phyloP scores from a whole-genome alignment of 2,888 invertebrate species.

The Drosophila buzzatii region DNA sequence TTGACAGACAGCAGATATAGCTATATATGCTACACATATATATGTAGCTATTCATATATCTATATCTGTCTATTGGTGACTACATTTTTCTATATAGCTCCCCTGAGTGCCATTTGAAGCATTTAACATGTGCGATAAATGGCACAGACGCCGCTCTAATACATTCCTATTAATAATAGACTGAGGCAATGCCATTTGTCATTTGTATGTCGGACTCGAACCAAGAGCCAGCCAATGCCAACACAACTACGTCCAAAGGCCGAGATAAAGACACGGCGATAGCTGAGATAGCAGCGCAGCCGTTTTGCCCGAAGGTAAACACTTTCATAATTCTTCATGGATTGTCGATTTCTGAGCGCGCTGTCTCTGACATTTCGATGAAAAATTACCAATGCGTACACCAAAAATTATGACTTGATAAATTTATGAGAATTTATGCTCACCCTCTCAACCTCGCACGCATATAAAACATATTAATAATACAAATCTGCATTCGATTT shows the following conservation, averaged over 20 bases:
- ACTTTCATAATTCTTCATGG: constrained; percentile 62
- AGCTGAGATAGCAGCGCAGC: constrained; percentile 2
- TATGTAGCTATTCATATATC: not conserved
- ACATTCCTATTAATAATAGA: constrained; percentile 78
- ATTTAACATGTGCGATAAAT: constrained; percentile 78
- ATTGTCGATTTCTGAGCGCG: constrained; percentile 56
- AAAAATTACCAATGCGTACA: constrained; percentile 50
- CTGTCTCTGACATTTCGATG: constrained; percentile 54
- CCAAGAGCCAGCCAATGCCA: not conserved
- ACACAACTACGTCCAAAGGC: not conserved
- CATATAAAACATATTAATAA: not conserved
- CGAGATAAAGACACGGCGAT: constrained; percentile 9
- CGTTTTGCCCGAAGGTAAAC: constrained; percentile 58
- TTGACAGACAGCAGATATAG: not conserved
- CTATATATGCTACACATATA: not conserved
- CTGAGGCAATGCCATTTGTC: constrained; percentile 74
- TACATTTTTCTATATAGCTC: constrained; percentile 65
- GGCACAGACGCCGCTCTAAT: constrained; percentile 65
- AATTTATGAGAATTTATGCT: constrained; percentile 41
- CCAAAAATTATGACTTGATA: constrained; percentile 54
- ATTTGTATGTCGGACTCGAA: constrained; percentile 38
- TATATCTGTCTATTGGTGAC: not conserved
- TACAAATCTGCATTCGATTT: not conserved
- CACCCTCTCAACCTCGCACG: not conserved
- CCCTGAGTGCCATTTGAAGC: constrained; percentile 68